A percentile compares a stretch with the other conserved stretches of the same genome.
These are phyloP conservation scores for Macrosiphum euphorbiae DNA, from an alignment of 2,888 invertebrate species.

Conservation along the genomic window DNA sequence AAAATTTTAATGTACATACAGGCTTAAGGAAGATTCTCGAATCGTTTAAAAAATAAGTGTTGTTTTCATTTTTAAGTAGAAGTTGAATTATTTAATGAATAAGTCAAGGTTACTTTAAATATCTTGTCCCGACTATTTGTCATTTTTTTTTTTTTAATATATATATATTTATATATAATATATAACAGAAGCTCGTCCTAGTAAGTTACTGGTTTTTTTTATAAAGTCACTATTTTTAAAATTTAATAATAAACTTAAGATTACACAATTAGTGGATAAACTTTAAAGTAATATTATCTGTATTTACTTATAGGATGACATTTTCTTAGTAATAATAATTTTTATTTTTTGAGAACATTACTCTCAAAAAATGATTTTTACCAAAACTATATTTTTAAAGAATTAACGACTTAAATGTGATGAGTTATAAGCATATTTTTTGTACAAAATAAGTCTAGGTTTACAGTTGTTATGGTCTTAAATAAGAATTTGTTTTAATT, in stretches of 20 bases:
- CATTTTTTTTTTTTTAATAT: slow-evolving; percentile 59
- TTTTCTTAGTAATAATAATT: slow-evolving; percentile 65
- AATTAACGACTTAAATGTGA: slow-evolving; percentile 65
- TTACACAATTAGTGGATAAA: slow-evolving; percentile 60
- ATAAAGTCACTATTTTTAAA: slow-evolving; percentile 65
- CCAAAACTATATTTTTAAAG: slow-evolving; percentile 65
- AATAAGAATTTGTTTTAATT: slow-evolving; percentile 65
- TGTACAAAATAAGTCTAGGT: slow-evolving; percentile 65
- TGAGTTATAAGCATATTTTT: slow-evolving; percentile 65
- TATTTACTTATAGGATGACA: slow-evolving; percentile 65
- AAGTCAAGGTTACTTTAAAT: slow-evolving; percentile 66
- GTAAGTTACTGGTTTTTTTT: slow-evolving; percentile 64
- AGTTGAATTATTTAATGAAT: slow-evolving; percentile 65
- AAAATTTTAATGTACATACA: slow-evolving; percentile 63
- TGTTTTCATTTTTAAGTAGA: slow-evolving; percentile 65
- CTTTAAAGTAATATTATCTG: slow-evolving; percentile 62
- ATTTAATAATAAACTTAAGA: slow-evolving; percentile 60
- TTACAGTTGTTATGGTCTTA: slow-evolving; percentile 64
- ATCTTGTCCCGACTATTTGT: slow-evolving; percentile 65
- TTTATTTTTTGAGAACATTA: slow-evolving; percentile 63
- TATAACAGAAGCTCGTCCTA: slow-evolving; percentile 60
- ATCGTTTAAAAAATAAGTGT: slow-evolving; percentile 65
- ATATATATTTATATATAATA: slow-evolving; percentile 48
- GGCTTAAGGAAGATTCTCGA: slow-evolving; percentile 65
- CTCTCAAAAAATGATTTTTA: slow-evolving; percentile 64